Evolutionary conservation across 2,113 vertebrate species (phyloP).

Genomic region (Erythrocercus mccallii): DNA sequence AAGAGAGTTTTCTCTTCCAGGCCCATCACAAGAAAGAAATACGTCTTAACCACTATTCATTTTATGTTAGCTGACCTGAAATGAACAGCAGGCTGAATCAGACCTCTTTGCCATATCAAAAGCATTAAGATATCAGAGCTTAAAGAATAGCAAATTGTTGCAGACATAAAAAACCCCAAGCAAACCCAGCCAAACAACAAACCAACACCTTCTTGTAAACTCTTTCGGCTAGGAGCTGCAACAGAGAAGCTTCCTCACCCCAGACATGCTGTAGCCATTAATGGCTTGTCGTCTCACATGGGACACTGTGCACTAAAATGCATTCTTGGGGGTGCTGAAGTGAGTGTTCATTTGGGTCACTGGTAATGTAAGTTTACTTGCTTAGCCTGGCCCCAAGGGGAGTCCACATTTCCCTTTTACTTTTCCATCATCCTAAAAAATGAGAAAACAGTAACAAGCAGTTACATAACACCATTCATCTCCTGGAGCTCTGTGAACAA

Average conservation of each 20-base stretch:
- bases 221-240: background rate
- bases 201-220: background rate
- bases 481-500: background rate
- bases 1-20: background rate
- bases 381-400: background rate
- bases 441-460: background rate
- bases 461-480: background rate
- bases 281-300: background rate
- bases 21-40: background rate
- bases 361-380: background rate
- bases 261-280: background rate
- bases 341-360: background rate
- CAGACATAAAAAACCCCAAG: background rate
- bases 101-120: background rate
- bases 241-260: background rate
- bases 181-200: background rate
- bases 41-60: background rate
- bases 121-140: background rate
- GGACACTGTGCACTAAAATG: background rate
- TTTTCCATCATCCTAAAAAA: background rate
- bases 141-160: background rate
- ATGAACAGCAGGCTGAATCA: background rate
- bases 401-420: background rate
- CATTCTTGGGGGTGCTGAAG: background rate
- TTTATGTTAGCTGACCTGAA: conserved; percentile 1